phyloP scores from a whole-genome alignment of 2,888 invertebrate genomes.

The Erynnis tages region DNA sequence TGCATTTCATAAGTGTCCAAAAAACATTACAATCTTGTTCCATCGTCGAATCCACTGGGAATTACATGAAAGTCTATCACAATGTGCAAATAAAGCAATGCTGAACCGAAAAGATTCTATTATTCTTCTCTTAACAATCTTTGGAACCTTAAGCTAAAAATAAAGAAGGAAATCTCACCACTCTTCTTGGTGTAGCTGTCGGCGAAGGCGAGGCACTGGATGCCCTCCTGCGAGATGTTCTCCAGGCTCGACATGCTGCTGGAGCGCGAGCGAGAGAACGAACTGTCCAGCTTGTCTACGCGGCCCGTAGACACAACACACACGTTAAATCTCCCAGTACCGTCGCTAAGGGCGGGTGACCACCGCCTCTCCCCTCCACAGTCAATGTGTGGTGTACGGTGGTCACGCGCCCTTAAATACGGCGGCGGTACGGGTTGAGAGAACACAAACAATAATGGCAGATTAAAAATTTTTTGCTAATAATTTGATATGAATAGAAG shows the following conservation, averaged over 20 bases:
- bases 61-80: too few relatives aligned
- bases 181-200: constrained; percentile 97
- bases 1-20: too few relatives aligned
- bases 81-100: too few relatives aligned
- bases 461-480: not conserved
- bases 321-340: constrained; percentile 52
- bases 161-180: constrained; percentile 83
- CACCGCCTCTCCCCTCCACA: not conserved
- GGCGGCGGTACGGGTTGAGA: constrained; percentile 31
- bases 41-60: too few relatives aligned
- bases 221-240: constrained; percentile 97
- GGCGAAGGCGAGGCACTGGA: constrained; percentile 97
- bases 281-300: constrained; percentile 97
- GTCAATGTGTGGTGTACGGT: too few relatives aligned
- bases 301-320: constrained; percentile 81
- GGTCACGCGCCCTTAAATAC: constrained; percentile 35
- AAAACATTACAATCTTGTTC: too few relatives aligned
- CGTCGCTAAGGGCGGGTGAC: constrained; percentile 15
- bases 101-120: too few relatives aligned
- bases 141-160: too few relatives aligned
- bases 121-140: too few relatives aligned
- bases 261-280: constrained; percentile 97
- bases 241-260: constrained; percentile 99
- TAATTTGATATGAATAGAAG: too few relatives aligned
- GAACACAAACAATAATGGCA: not conserved